Evolutionary conservation across 1,140 invertebrate species (phyloP).

Genomic region (Maconellicoccus hirsutus): DNA sequence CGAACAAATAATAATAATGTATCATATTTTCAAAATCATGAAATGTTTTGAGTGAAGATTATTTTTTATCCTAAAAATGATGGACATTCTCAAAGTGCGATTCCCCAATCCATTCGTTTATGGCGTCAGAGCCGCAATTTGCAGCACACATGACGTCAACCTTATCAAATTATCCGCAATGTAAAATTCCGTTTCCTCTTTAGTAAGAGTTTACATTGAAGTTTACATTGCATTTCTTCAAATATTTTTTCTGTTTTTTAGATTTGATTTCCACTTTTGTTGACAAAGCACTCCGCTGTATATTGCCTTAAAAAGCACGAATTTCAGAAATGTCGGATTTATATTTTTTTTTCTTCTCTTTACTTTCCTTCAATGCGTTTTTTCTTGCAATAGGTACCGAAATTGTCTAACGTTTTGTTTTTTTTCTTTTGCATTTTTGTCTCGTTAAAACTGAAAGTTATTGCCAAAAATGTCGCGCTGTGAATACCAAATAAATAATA

Average conservation of each 20-base stretch:
- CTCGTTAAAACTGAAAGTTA: slow-evolving; percentile 17
- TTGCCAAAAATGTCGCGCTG: slow-evolving; percentile 7
- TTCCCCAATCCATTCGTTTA: background rate
- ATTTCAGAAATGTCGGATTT: slow-evolving; percentile 21
- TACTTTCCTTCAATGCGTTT: background rate
- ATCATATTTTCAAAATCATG: no score
- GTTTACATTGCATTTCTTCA: background rate
- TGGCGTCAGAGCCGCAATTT: background rate
- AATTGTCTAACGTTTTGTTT: background rate
- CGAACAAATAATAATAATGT: no score
- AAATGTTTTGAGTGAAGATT: no score
- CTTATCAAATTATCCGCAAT: slow-evolving; percentile 16
- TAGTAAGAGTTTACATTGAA: background rate
- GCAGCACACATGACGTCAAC: slow-evolving; percentile 17
- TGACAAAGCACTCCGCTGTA: slow-evolving; percentile 16
- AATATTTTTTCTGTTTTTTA: background rate
- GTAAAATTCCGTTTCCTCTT: background rate
- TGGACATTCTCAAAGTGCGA: background rate
- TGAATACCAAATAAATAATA: slow-evolving; percentile 18
- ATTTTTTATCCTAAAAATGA: background rate
- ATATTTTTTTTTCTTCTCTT: background rate
- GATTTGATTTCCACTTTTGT: slow-evolving; percentile 22
- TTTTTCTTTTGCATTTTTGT: background rate
- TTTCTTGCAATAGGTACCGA: background rate
- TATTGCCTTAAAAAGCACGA: slow-evolving; percentile 2